Conservation (phyloP, 35 echinoderm and acorn worm genomes). For the Acanthaster planci region DNA sequence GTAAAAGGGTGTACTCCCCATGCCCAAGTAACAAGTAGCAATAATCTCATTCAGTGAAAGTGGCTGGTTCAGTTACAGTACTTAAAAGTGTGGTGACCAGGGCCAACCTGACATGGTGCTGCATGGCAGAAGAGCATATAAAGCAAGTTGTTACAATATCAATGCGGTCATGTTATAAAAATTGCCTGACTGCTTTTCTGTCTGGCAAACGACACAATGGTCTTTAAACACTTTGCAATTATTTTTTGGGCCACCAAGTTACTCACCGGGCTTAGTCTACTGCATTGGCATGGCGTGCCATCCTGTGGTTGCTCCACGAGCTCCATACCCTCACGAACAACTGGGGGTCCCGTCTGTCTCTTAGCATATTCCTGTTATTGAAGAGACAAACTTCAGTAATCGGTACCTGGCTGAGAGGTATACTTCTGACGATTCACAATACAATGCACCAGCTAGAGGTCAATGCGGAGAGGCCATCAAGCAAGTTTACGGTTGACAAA, state of each 20-base stretch:
- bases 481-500: not conserved
- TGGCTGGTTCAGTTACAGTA: too few species aligned
- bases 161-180: too few species aligned
- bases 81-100: too few species aligned
- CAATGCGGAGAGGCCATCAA: not conserved
- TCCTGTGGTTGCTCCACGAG: conserved; percentile 76
- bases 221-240: too few species aligned
- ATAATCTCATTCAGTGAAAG: too few species aligned
- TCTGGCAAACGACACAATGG: too few species aligned
- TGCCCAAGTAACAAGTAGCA: too few species aligned
- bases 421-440: not conserved
- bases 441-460: not conserved
- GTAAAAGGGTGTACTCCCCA: too few species aligned
- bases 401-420: not conserved
- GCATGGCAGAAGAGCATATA: too few species aligned
- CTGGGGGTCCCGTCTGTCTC: conserved; percentile 68
- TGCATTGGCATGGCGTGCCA: conserved; percentile 58
- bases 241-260: not conserved
- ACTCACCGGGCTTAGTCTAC: conserved; percentile 19
- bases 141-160: too few species aligned
- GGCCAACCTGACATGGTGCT: too few species aligned
- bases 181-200: too few species aligned
- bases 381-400: not conserved
- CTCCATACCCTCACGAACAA: conserved; percentile 90
- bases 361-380: conserved; percentile 85